These are phyloP conservation scores for Centropristis striata DNA, from an alignment of 2,113 vertebrate genomes.

Conservation along the genomic window DNA sequence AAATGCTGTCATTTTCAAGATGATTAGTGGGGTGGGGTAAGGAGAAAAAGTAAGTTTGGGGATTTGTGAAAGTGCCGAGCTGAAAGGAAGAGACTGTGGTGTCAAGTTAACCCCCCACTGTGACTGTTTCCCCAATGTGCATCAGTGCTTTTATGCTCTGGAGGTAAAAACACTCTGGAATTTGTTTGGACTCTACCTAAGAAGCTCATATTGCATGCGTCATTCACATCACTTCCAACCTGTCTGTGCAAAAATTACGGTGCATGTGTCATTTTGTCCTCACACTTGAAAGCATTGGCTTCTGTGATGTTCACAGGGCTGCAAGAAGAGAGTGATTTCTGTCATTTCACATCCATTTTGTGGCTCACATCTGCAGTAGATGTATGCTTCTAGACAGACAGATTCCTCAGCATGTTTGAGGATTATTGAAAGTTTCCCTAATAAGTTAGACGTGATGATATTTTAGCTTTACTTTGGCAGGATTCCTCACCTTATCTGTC, in stretches of 20 bases:
- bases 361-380: not conserved
- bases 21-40: not conserved
- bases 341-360: not conserved
- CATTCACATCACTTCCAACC: slow-evolving; percentile 11
- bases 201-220: slow-evolving; percentile 8
- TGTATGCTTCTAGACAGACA: not conserved
- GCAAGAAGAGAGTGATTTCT: not conserved
- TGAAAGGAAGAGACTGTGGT: not conserved
- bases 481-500: slow-evolving; percentile 34
- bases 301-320: not conserved
- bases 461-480: slow-evolving; percentile 18
- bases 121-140: slow-evolving; percentile 13
- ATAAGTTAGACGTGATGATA: slow-evolving; percentile 2
- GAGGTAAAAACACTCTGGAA: slow-evolving; percentile 41
- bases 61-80: not conserved
- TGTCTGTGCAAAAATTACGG: not conserved
- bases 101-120: slow-evolving; percentile 39
- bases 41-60: slow-evolving; percentile 9
- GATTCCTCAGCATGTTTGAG: slow-evolving; percentile 4
- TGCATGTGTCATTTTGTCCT: slow-evolving; percentile 13
- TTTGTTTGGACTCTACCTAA: slow-evolving; percentile 23
- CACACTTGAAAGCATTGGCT: not conserved
- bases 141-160: slow-evolving; percentile 25
- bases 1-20: slow-evolving; percentile 27
- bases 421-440: not conserved